phyloP scores from a whole-genome alignment of 2,888 invertebrate species.

The Rhagophthalmus giganteus region DNA sequence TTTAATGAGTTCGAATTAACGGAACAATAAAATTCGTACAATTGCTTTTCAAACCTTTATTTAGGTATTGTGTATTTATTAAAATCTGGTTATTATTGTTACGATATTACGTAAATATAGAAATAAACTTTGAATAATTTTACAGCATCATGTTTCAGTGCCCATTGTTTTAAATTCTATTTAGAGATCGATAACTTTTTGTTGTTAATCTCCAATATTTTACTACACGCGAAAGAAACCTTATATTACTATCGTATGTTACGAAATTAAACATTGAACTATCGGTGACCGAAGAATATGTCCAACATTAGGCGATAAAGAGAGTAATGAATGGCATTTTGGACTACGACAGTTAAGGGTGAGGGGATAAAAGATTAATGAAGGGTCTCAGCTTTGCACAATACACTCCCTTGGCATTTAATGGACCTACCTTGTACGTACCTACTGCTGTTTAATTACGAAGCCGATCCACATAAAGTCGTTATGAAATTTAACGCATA shows the following conservation, averaged over 20 bases:
- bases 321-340: conserved; percentile 23
- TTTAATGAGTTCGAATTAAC: too few species aligned
- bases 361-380: conserved; percentile 41
- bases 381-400: conserved; percentile 42
- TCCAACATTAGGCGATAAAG: conserved; percentile 20
- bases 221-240: too few species aligned
- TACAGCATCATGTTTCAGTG: not conserved
- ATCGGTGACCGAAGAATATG: not conserved
- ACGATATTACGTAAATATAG: too few species aligned
- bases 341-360: conserved; percentile 13
- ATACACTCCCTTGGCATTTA: conserved; percentile 43
- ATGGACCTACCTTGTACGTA: conserved; percentile 41
- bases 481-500: conserved; percentile 18
- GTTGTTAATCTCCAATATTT: not conserved
- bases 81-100: too few species aligned
- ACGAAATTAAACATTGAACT: not conserved
- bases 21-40: too few species aligned
- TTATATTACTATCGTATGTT: too few species aligned
- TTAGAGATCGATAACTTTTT: not conserved
- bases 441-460: conserved; percentile 41
- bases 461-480: conserved; percentile 28
- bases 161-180: not conserved
- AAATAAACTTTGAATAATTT: not conserved
- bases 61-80: too few species aligned
- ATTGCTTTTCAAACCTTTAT: too few species aligned